Conservation (phyloP, 2,888 invertebrate genomes). For the Aphidius colemani region DNA sequence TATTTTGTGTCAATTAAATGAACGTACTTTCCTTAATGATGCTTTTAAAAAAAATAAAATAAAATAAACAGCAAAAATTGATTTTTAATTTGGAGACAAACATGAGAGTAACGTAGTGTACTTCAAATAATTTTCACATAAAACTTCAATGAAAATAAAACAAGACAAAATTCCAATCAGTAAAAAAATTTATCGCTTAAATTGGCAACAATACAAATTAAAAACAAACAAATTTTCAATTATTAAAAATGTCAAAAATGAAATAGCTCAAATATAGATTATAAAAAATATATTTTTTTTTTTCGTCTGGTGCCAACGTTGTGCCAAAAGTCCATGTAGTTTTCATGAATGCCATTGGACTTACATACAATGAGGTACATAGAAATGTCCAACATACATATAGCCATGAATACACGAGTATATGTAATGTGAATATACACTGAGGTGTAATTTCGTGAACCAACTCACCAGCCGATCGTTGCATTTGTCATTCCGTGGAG, state of each 20-base stretch:
- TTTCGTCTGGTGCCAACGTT: too few species aligned
- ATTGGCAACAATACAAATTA: too few species aligned
- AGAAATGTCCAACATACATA: conserved; percentile 4
- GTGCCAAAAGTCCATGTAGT: conserved; percentile 10
- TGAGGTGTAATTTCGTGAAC: conserved; percentile 24
- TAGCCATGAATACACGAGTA: background rate
- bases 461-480: conserved; percentile 44
- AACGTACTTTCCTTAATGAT: too few species aligned
- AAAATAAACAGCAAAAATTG: too few species aligned
- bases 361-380: background rate
- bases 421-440: too few species aligned
- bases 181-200: too few species aligned
- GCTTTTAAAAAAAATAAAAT: too few species aligned
- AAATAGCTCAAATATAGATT: too few species aligned
- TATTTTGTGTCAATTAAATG: background rate
- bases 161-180: background rate
- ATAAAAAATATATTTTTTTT: too few species aligned
- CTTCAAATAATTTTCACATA: background rate
- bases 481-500: conserved; percentile 48
- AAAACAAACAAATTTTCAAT: too few species aligned
- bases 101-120: background rate
- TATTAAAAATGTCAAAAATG: too few species aligned
- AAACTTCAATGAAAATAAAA: background rate
- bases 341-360: conserved; percentile 11
- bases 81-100: too few species aligned